These are phyloP conservation scores for Heteromurus nitidus DNA, from an alignment of 2,888 invertebrate genomes.

Conservation along the genomic window DNA sequence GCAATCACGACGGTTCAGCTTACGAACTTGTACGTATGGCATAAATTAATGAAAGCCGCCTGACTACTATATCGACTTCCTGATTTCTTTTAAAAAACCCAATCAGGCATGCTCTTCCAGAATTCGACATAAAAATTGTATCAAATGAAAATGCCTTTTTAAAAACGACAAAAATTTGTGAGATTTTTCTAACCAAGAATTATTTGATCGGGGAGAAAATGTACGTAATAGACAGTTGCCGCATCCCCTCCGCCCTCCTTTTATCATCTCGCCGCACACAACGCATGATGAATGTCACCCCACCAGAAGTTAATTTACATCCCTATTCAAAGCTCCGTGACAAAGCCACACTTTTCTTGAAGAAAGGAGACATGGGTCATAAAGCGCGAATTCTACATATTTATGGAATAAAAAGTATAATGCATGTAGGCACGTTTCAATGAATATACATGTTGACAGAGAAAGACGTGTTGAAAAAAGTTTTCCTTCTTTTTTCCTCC, in stretches of 20 bases:
- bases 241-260: slow-evolving; percentile 2
- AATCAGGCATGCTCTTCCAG: no score
- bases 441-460: neutral
- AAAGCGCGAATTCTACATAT: slow-evolving; percentile 29
- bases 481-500: slow-evolving; percentile 20
- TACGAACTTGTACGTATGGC: no score
- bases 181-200: neutral
- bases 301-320: slow-evolving; percentile 42
- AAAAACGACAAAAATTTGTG: neutral
- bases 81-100: no score
- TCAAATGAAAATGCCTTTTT: neutral
- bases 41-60: neutral
- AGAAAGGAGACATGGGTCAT: slow-evolving; percentile 44
- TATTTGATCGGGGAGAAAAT: neutral
- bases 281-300: slow-evolving; percentile 44
- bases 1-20: no score
- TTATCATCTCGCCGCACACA: slow-evolving; percentile 33
- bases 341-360: slow-evolving; percentile 39
- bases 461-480: slow-evolving; percentile 12
- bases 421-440: neutral
- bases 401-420: neutral
- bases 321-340: slow-evolving; percentile 45
- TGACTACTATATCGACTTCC: no score
- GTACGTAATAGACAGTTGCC: no score
- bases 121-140: no score